Evolutionary conservation across 2,797 vertebrate species (phyloP), one percentile per base, ranked within the genome.

Genomic region (Aeoliscus strigatus): DNA sequence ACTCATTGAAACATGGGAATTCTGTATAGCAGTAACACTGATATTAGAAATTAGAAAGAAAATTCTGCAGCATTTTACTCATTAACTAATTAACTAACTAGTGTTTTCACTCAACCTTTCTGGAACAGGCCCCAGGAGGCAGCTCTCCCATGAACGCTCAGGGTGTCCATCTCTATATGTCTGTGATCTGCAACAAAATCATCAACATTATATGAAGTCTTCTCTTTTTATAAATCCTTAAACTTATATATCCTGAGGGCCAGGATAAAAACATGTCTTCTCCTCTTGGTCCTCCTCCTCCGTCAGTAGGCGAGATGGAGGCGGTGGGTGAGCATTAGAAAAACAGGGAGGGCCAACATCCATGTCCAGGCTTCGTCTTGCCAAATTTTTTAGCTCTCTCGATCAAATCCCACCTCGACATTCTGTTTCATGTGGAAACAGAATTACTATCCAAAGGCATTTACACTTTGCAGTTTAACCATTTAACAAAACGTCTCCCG

Each of bases 271-370:
- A 56, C 51, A 26, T 9, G 51, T 57, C 60, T 48, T 51, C 57
- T 63, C 65, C 58, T 75, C 69, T 28, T 50, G 41, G 17, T 68
- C 64, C 39, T 71, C 18, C 18, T 21, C 73, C 60, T 70, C 71
- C 48, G 58, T 15, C 50, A 57, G 80, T 75, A 60, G 80, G 77
- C 43, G 73, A 47, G 63, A 69, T 48, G 70, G 72, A 78, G 74
- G 72, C 70, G 70, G 74, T 60, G 66, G 64, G 60, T 36, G 64
- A 71, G 66, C 60, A 44, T 47, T 53, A 55, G 65, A 35, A 17
- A 41, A 2, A 40, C 57, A 55, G 37, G 3, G 24, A 39, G 44
- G 64, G 52, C 60, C 64, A 60, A 35, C 52, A 48, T 51, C 8
- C 8, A 7, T 39, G 65, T 74, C 66, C 54, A 57, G 53, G 40